These are phyloP conservation scores for Pangasius macronema DNA, from an alignment of 2,797 vertebrate species.

Conservation along the genomic window DNA sequence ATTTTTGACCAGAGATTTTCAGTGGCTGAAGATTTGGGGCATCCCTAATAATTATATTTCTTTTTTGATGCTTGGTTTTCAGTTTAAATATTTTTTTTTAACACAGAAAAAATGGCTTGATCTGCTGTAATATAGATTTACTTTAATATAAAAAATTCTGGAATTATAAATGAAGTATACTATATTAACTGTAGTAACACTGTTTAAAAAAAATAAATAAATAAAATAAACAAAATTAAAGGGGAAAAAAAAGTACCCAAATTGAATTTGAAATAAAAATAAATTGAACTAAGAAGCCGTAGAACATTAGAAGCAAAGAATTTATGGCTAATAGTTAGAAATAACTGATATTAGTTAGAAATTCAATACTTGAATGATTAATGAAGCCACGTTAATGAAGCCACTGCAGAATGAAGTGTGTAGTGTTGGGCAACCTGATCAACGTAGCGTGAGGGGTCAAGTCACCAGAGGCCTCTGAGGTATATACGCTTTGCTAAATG, in stretches of 20 bases:
- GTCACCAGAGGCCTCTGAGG: neutral
- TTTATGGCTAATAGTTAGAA: neutral
- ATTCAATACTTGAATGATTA: neutral
- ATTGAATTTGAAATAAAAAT: neutral
- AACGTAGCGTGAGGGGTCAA: too few relatives aligned
- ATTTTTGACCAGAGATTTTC: neutral
- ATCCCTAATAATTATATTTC: neutral
- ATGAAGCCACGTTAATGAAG: neutral
- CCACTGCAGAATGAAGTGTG: neutral
- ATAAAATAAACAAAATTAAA: neutral
- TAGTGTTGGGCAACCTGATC: neutral
- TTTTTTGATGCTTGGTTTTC: neutral
- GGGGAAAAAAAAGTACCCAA: neutral
- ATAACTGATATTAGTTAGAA: neutral
- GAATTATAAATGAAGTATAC: neutral
- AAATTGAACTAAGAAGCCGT: neutral
- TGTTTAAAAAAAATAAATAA: too few relatives aligned
- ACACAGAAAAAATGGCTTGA: neutral
- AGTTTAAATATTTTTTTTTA: neutral
- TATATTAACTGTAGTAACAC: neutral
- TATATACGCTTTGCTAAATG: constrained; percentile 4
- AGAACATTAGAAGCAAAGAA: neutral
- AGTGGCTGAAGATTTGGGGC: neutral
- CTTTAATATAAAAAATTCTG: neutral
- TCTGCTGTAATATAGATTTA: neutral